phyloP scores from a whole-genome alignment of 2,797 vertebrate species.

The Cichlasoma orientale region DNA sequence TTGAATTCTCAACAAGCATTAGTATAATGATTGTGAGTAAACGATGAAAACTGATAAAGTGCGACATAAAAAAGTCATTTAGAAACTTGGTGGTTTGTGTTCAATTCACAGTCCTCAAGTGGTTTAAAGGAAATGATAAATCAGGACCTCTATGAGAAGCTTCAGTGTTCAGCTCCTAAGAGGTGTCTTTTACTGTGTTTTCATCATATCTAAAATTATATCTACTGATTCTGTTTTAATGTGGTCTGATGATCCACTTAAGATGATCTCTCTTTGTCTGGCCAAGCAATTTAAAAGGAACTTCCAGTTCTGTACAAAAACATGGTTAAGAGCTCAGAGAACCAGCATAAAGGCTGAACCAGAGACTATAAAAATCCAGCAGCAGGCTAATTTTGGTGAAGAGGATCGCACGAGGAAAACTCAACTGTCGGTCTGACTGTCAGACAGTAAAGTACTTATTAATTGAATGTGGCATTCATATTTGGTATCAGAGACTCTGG shows the following conservation, averaged over 20 bases:
- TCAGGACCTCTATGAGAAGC: neutral
- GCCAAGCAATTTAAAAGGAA: neutral
- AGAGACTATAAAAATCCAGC: neutral
- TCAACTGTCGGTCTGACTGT: neutral
- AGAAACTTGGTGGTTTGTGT: neutral
- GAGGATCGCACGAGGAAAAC: neutral
- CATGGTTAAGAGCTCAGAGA: neutral
- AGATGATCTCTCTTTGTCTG: neutral
- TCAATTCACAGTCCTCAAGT: neutral
- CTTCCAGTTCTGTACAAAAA: neutral
- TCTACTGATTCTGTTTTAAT: neutral
- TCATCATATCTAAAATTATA: neutral
- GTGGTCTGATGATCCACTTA: neutral
- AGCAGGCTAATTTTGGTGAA: neutral
- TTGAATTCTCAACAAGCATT: constrained; percentile 9
- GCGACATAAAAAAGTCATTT: neutral
- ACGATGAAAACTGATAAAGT: neutral
- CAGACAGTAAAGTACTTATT: neutral
- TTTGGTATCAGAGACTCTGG: neutral
- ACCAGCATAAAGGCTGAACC: neutral
- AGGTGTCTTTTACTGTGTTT: neutral
- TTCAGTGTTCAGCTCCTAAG: neutral
- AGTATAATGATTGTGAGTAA: neutral
- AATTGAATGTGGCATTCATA: neutral
- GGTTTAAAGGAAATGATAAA: neutral